Evolutionary conservation across 2,888 invertebrate species (phyloP), one percentile per base, ranked within the genome.

Genomic region (Endomychus coccineus): DNA sequence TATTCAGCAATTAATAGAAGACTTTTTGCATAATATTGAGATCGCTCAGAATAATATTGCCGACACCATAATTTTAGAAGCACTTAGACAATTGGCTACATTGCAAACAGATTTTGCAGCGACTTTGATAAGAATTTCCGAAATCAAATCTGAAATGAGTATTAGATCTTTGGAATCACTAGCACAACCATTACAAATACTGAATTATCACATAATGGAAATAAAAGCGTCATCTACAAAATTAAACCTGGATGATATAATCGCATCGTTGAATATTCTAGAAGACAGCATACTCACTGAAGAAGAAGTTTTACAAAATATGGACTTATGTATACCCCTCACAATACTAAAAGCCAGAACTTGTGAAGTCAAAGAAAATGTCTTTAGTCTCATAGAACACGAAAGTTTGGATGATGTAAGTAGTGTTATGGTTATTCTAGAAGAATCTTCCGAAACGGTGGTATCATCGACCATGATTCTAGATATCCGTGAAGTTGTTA

Each of bases 91-190:
- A 40, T 45, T 66, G 32, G 44, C 58, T 21, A 54, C 55, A n/a
- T 41, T 67, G 12, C 65, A 66, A 43, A 60, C 58, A 45, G 64
- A 66, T 44, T 53, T 66, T 19, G 48, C 55, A 1, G 51, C 48
- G 14, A 53, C 57, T 3, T 52, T 65, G 4, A 40, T 43, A 4
- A 58, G 56, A 43, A 50, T 57, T 10, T 50, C 52, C 2, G 46
- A 51, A 33, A 47, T 56, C 10, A 56, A 56, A 43, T 52, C 55
- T 1, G 62, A 66, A 48, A 39, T 52, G 3, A 52, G 57, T 14
- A 48, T 74, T 3, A 62, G 64, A 4, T 61, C 71, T 4, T 51
- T 74, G 9, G 71, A 73, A 42, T 69, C 65, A 45, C 51, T 74
- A 1, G 66, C 70, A 17, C 67, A 68, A 24, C 73, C 74, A 0